A percentile compares a stretch with the other conserved stretches of the same genome.
Conservation (phyloP, 2,888 invertebrate genomes). For the Mylabris sibirica region DNA sequence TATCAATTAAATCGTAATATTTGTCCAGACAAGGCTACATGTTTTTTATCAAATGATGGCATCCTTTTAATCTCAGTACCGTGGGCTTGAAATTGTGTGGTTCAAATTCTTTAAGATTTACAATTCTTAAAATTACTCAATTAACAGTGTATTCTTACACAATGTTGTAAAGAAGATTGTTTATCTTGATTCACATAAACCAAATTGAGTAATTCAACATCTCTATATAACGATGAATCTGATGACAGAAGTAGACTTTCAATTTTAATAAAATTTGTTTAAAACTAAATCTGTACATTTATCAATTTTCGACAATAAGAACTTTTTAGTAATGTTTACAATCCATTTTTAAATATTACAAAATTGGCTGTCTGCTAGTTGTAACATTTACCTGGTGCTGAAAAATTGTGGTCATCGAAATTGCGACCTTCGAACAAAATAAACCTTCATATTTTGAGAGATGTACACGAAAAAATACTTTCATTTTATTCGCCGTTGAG, state of each 20-base stretch:
- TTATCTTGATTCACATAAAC: not conserved
- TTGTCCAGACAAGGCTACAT: conserved; percentile 32
- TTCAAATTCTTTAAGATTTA: too few relatives aligned
- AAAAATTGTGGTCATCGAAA: conserved; percentile 7
- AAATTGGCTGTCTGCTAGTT: not conserved
- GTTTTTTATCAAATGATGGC: conserved; percentile 38
- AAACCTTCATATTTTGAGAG: not conserved
- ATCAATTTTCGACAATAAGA: not conserved
- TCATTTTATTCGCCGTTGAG: not conserved
- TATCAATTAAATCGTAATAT: conserved; percentile 37
- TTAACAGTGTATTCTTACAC: not conserved
- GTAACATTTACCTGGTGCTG: not conserved
- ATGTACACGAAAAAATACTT: not conserved
- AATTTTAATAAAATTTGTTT: not conserved
- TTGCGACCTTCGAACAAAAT: not conserved
- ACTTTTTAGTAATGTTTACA: not conserved
- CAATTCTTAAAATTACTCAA: not conserved
- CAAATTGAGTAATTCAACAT: not conserved
- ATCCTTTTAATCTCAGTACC: conserved; percentile 38
- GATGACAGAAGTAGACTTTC: not conserved
- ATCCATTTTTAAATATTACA: not conserved
- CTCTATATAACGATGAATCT: not conserved
- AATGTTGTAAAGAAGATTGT: not conserved
- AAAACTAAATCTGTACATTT: not conserved
- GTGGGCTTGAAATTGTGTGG: conserved; percentile 29